phyloP scores from a whole-genome alignment of 2,797 vertebrate species.

The Leptatherina wallacei region DNA sequence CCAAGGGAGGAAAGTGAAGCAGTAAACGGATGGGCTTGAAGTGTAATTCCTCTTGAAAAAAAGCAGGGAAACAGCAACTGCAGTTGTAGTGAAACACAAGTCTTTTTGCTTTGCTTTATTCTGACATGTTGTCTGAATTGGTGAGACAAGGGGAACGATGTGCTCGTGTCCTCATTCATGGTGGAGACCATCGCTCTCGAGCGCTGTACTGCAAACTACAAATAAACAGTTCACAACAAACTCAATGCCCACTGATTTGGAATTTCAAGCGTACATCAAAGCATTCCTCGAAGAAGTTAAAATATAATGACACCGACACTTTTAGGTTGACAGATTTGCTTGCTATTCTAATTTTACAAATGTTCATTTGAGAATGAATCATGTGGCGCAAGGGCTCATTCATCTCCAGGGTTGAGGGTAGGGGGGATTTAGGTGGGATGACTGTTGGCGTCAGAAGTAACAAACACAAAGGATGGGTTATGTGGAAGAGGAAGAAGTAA shows the following conservation, averaged over 20 bases:
- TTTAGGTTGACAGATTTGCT: constrained; percentile 7
- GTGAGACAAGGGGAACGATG: constrained; percentile 45
- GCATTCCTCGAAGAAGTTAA: constrained; percentile 9
- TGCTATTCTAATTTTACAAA: constrained; percentile 19
- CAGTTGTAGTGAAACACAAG: constrained; percentile 53
- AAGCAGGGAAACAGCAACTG: constrained; percentile 36
- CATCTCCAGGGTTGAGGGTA: constrained; percentile 48
- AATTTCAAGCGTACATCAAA: background rate
- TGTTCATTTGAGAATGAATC: constrained; percentile 37
- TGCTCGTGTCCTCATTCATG: constrained; percentile 35
- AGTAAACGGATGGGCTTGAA: constrained; percentile 64
- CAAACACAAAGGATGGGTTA: constrained; percentile 75
- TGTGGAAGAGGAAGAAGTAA: constrained; percentile 54
- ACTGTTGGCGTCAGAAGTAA: constrained; percentile 68
- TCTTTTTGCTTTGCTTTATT: constrained; percentile 58
- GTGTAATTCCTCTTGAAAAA: constrained; percentile 61
- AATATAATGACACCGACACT: constrained; percentile 7
- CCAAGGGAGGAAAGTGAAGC: constrained; percentile 59
- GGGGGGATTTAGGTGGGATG: constrained; percentile 57
- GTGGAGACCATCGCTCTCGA: constrained; percentile 20
- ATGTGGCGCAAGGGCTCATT: constrained; percentile 51
- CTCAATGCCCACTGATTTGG: constrained; percentile 2
- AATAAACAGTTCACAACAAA: constrained; percentile 29
- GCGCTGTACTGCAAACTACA: constrained; percentile 18
- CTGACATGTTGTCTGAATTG: constrained; percentile 63